A percentile compares a stretch with the other conserved stretches of the same genome.
These are phyloP conservation scores for Nemopilema nomurai DNA, from an alignment of 30 jellyfish, hydroid and myxozoan genomes.

Conservation along the genomic window DNA sequence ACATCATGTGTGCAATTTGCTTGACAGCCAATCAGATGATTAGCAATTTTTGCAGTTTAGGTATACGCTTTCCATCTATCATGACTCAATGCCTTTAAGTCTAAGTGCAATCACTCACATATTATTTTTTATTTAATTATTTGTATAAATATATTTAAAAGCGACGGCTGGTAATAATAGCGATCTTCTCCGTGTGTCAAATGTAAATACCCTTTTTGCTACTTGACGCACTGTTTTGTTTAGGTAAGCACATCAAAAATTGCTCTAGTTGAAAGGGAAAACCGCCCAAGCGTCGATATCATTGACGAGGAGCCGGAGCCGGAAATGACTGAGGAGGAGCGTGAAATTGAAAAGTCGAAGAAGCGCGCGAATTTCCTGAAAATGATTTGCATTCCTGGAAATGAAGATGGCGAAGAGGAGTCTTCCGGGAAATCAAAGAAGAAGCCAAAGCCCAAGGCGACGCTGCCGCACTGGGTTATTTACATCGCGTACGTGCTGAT, in stretches of 20 bases:
- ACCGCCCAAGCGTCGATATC: not conserved
- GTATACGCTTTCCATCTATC: no score
- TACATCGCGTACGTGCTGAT: slow-evolving; percentile 75
- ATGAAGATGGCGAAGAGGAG: slow-evolving; percentile 70
- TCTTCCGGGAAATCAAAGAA: slow-evolving; percentile 59
- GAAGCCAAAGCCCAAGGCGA: slow-evolving; percentile 64
- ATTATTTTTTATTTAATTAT: no score
- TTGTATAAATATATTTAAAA: no score
- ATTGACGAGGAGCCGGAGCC: slow-evolving; percentile 12
- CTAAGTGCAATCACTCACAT: no score
- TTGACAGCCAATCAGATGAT: no score
- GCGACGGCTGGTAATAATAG: no score
- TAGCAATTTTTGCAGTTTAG: no score
- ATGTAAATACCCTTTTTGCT: no score
- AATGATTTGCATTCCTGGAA: slow-evolving; percentile 84
- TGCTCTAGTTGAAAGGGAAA: not conserved
- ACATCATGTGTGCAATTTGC: no score
- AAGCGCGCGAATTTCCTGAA: slow-evolving; percentile 71
- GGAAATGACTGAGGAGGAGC: slow-evolving; percentile 14
- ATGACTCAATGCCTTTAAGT: no score
- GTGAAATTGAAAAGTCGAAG: slow-evolving; percentile 23
- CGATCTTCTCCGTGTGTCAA: no score
- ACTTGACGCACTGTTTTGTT: not conserved
- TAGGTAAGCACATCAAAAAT: slow-evolving; percentile 33
- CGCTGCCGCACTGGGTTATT: slow-evolving; percentile 90